These are phyloP conservation scores for Palythoa caribaeorum DNA, from an alignment of 92 coral and sea anemone genomes.

Conservation along the genomic window DNA sequence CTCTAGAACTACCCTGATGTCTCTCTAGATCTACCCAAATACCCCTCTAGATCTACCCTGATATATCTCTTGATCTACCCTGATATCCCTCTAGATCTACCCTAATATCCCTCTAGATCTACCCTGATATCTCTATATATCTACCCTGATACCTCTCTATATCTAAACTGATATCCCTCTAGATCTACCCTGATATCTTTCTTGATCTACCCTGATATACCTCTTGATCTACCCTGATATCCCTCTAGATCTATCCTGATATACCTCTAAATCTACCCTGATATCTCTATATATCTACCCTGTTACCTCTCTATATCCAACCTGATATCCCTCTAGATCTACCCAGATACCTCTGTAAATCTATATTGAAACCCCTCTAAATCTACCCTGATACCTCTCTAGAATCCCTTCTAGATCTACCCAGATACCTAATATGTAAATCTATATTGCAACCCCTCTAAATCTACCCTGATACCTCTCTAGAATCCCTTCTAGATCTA, in stretches of 20 bases:
- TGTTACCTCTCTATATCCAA: neutral
- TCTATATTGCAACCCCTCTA: too few relatives aligned
- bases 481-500: neutral
- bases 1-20: neutral
- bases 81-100: too few relatives aligned
- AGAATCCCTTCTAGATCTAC: neutral
- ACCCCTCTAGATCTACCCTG: too few relatives aligned
- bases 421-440: too few relatives aligned
- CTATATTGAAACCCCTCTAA: too few relatives aligned
- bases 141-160: too few relatives aligned
- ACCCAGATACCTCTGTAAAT: too few relatives aligned
- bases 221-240: too few relatives aligned
- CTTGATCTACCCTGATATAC: neutral
- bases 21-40: neutral
- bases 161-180: neutral
- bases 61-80: neutral
- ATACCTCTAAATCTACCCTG: too few relatives aligned
- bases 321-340: too few relatives aligned
- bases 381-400: too few relatives aligned
- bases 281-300: neutral
- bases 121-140: neutral
- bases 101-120: neutral
- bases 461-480: too few relatives aligned
- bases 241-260: neutral
- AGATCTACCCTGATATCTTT: neutral